phyloP scores from a whole-genome alignment of 2,797 vertebrate species.

The Schizopygopsis malacanthus region DNA sequence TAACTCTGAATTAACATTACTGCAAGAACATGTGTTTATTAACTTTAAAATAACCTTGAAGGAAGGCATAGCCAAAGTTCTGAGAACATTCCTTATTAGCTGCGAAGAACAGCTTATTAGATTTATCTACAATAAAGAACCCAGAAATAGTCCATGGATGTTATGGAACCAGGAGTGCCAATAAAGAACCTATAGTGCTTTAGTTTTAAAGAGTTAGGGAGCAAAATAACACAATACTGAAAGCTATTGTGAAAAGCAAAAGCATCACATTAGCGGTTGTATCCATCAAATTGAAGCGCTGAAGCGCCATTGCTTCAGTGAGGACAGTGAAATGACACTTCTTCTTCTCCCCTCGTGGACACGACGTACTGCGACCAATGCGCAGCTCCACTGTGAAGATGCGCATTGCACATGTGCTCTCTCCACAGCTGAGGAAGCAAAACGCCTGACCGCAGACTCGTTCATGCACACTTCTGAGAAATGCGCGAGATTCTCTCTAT shows the following conservation, averaged over 20 bases:
- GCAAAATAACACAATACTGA: neutral
- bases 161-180: neutral
- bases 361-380: conserved; percentile 77
- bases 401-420: conserved; percentile 79
- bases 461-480: conserved; percentile 1
- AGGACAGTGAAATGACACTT: conserved; percentile 55
- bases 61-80: neutral
- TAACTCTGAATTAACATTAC: neutral
- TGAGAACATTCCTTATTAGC: neutral
- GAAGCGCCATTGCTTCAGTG: conserved; percentile 45
- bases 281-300: neutral
- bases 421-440: conserved; percentile 67
- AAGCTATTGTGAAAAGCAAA: neutral
- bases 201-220: neutral
- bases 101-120: neutral
- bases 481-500: neutral
- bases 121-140: neutral
- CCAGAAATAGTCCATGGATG: neutral
- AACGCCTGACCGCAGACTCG: conserved; percentile 63
- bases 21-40: neutral
- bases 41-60: neutral
- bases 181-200: neutral
- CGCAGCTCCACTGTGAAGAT: conserved; percentile 68
- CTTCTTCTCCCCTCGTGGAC: conserved; percentile 58
- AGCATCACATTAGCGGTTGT: neutral